Base-by-base conservation (phyloP, 64 coral and sea anemone genomes). In the Montipora capricornis region DNA sequence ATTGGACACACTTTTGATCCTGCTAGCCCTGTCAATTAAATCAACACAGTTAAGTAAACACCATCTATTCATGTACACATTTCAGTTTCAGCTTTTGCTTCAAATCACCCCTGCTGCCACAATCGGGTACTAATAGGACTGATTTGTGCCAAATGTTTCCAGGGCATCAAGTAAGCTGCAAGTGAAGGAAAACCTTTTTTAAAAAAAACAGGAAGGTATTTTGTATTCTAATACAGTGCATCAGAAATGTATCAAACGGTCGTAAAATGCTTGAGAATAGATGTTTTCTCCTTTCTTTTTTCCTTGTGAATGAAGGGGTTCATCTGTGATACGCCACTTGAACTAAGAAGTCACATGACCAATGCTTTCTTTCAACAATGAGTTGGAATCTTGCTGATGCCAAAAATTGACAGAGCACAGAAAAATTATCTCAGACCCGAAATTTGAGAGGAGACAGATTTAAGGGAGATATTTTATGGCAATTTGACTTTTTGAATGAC, bases 61-160 rank as follows among this genome's bases (percentile, higher is more conserved):
- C 68, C 68, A 71, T 71, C 68, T 71, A 71, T 71, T 71, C n/a
- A 71, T 71, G 68, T 22, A 71, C 68, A 71, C n/a, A 71, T 71
- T 71, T 71, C 68, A 71, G 68, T 71, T 71, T 71, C 68, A 71
- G 68, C 16, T 71, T 71, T 71, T 71, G 68, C 20, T 22, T 71
- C 68, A 71, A 71, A 19, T 71, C 68, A 22, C 15, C 68, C 68
- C 68, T 71, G 68, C 68, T 71, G 68, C 68, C n/a, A 71, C 16
- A 71, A 71, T 71, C 20, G n/a, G 68, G 68, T 71, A 71, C 16
- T 22, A 71, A 0, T 22, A 71, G 68, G 68, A 22, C 16, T 71
- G 68, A 17, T 71, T 71, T 19, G 68, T 71, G 68, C 68, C 68
- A 71, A 71, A 71, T 71, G 15, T 71, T 6, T 71, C 68, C 68